Percentiles rank a stretch among this genome's conserved stretches.
These are phyloP conservation scores for Neosilurus hyrtlii DNA, from an alignment of 2,797 vertebrate genomes.

Conservation along the genomic window DNA sequence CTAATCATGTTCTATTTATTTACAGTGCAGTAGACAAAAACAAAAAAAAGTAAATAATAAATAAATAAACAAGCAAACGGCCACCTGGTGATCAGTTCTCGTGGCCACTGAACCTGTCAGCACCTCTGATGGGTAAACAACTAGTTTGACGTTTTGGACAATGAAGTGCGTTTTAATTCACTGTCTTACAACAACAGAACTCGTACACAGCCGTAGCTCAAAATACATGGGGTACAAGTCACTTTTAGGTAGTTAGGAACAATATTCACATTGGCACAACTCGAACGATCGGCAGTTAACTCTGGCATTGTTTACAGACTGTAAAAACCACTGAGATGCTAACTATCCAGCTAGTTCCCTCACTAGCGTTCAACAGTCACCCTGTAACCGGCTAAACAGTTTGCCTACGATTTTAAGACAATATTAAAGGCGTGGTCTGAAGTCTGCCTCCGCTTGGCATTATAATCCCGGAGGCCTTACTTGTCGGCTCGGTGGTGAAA, in stretches of 20 bases:
- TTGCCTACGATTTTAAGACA: not conserved
- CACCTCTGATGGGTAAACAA: not conserved
- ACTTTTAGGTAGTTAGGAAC: too few relatives aligned
- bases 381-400: not conserved
- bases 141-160: not conserved
- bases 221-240: not conserved
- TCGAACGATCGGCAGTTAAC: not conserved
- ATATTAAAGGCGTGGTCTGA: not conserved
- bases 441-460: not conserved
- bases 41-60: too few relatives aligned
- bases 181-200: not conserved
- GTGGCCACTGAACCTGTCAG: not conserved
- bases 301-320: not conserved
- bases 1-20: not conserved
- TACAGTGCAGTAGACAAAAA: not conserved
- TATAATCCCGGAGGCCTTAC: not conserved
- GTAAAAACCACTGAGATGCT: not conserved
- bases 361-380: not conserved
- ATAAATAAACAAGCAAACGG: too few relatives aligned
- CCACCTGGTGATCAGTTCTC: not conserved
- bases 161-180: not conserved
- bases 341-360: too few relatives aligned
- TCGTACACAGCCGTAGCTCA: not conserved
- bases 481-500: not conserved
- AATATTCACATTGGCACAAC: not conserved